Evolutionary conservation across 2,888 invertebrate genomes (phyloP).

Genomic region (Lumbricus terrestris): DNA sequence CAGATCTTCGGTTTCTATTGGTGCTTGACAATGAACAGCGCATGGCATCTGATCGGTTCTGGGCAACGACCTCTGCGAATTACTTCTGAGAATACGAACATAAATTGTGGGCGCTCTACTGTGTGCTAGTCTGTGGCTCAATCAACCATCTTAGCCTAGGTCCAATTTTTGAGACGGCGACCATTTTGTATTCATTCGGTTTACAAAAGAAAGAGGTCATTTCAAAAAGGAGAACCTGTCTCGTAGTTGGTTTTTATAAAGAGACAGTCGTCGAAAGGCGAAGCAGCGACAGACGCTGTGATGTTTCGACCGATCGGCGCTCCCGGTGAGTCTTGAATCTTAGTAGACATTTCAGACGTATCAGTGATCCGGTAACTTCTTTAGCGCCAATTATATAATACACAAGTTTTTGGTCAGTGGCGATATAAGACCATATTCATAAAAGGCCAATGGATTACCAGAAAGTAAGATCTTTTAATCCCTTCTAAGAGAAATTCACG

Average conservation of each 20-base stretch:
- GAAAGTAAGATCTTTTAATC: neutral
- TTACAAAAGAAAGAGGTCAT: neutral
- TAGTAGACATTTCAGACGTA: neutral
- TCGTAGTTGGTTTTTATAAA: neutral
- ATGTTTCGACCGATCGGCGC: slow-evolving; percentile 17
- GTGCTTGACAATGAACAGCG: neutral
- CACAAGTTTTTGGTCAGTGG: neutral
- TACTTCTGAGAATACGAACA: neutral
- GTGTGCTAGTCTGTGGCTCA: neutral
- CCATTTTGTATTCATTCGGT: neutral
- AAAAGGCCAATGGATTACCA: neutral
- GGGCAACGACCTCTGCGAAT: neutral
- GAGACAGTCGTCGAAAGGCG: slow-evolving; percentile 3
- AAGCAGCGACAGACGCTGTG: slow-evolving; percentile 4
- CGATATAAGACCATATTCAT: neutral
- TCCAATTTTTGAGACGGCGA: neutral
- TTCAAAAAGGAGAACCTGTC: neutral
- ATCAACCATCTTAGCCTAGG: slow-evolving; percentile 3
- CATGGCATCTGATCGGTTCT: neutral
- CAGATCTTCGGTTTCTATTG: neutral
- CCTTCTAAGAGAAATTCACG: neutral
- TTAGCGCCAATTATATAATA: neutral
- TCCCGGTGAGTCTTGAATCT: neutral
- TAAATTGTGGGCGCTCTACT: neutral
- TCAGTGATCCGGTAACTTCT: neutral